Evolutionary conservation across 2,113 vertebrate genomes (phyloP).

Genomic region (Anolis carolinensis): DNA sequence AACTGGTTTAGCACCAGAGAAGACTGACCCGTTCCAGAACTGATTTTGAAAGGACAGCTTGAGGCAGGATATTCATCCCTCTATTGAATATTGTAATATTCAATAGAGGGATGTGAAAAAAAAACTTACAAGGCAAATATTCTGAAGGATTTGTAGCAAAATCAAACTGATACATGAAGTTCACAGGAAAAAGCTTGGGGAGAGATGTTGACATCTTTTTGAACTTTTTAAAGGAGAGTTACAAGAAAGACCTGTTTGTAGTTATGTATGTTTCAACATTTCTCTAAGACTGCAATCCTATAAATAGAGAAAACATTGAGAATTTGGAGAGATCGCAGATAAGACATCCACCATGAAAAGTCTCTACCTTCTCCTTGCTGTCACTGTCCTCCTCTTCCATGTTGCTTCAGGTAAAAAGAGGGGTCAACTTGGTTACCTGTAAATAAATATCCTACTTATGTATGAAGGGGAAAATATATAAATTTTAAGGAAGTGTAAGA

Average conservation of each 20-base stretch:
- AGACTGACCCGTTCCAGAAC: too few relatives aligned
- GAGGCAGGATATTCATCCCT: too few relatives aligned
- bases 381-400: neutral
- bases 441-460: neutral
- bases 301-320: neutral
- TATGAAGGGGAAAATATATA: neutral
- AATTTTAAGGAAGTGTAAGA: neutral
- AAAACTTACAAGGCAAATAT: too few relatives aligned
- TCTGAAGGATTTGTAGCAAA: too few relatives aligned
- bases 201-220: neutral
- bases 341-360: neutral
- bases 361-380: neutral
- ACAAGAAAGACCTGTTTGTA: neutral
- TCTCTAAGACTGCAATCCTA: neutral
- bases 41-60: too few relatives aligned
- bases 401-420: neutral
- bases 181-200: neutral
- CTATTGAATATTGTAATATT: too few relatives aligned
- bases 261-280: neutral
- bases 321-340: neutral
- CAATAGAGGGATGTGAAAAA: too few relatives aligned
- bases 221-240: neutral
- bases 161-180: neutral
- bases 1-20: too few relatives aligned
- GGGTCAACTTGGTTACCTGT: neutral